Evolutionary conservation across 2,113 vertebrate species (phyloP).

Genomic region (Scopus umbretta): DNA sequence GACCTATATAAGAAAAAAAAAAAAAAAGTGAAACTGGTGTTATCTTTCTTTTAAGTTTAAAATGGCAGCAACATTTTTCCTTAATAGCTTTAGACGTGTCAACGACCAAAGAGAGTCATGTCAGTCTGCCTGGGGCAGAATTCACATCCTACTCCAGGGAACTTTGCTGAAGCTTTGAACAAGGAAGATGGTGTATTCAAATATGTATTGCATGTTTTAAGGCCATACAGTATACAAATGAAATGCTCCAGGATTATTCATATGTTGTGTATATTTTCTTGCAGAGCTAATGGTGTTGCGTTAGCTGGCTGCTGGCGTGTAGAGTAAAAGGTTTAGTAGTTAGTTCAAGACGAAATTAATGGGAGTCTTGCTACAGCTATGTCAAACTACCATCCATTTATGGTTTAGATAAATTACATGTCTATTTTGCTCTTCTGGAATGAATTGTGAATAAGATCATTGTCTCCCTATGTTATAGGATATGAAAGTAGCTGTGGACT

Average conservation of each 20-base stretch:
- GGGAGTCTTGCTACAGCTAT: not conserved
- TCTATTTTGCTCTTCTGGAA: conserved; percentile 67
- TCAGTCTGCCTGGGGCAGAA: not conserved
- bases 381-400: conserved; percentile 69
- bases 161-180: not conserved
- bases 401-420: conserved; percentile 74
- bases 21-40: not conserved
- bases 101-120: conserved; percentile 26
- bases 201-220: not conserved
- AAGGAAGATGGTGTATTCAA: conserved; percentile 6
- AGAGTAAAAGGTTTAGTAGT: not conserved
- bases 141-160: conserved; percentile 24
- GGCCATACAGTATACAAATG: not conserved
- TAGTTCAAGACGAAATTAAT: not conserved
- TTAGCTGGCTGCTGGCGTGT: not conserved
- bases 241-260: not conserved
- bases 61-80: not conserved
- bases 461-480: conserved; percentile 66
- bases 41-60: conserved; percentile 28
- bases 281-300: not conserved
- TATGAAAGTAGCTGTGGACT: conserved; percentile 54
- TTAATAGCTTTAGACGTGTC: conserved; percentile 6
- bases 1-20: not conserved
- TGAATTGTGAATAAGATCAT: conserved; percentile 76
- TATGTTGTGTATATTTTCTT: not conserved